These are phyloP conservation scores for Pelecanus crispus DNA, from an alignment of 2,113 vertebrate genomes.

Conservation along the genomic window DNA sequence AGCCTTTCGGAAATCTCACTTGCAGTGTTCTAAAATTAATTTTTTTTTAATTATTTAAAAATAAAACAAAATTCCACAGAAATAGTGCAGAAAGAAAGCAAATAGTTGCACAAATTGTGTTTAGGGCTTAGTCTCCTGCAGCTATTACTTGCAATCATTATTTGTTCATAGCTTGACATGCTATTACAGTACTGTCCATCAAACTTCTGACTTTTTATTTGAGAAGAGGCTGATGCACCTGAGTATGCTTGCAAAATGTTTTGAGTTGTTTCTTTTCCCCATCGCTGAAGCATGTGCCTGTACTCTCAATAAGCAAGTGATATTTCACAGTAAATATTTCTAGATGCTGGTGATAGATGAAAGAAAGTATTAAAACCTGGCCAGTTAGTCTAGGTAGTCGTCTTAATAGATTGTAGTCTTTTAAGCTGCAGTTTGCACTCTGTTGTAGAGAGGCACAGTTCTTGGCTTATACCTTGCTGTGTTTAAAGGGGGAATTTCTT, in stretches of 20 bases:
- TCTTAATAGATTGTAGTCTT: conserved; percentile 59
- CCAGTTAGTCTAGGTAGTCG: conserved; percentile 55
- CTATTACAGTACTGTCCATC: not conserved
- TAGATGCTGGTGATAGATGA: conserved; percentile 55
- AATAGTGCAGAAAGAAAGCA: conserved; percentile 43
- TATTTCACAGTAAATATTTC: conserved; percentile 50
- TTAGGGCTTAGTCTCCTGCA: conserved; percentile 46
- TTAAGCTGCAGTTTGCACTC: conserved; percentile 68
- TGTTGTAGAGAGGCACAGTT: conserved; percentile 57
- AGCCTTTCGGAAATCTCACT: conserved; percentile 52
- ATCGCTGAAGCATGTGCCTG: conserved; percentile 39
- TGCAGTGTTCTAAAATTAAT: conserved; percentile 39
- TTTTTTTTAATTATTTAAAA: conserved; percentile 52
- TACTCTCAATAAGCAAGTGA: conserved; percentile 46
- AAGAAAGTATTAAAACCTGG: conserved; percentile 58
- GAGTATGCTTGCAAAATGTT: conserved; percentile 27
- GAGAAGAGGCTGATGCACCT: conserved; percentile 28
- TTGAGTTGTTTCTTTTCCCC: conserved; percentile 22
- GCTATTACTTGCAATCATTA: conserved; percentile 16
- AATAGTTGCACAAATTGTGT: conserved; percentile 46
- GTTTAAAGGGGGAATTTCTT: conserved; percentile 65
- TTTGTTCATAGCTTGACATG: conserved; percentile 33
- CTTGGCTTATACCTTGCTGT: conserved; percentile 62
- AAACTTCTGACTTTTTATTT: not conserved
- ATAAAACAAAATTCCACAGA: not conserved